Evolutionary conservation across 2,888 invertebrate genomes (phyloP).

Genomic region (Acleris holmiana): DNA sequence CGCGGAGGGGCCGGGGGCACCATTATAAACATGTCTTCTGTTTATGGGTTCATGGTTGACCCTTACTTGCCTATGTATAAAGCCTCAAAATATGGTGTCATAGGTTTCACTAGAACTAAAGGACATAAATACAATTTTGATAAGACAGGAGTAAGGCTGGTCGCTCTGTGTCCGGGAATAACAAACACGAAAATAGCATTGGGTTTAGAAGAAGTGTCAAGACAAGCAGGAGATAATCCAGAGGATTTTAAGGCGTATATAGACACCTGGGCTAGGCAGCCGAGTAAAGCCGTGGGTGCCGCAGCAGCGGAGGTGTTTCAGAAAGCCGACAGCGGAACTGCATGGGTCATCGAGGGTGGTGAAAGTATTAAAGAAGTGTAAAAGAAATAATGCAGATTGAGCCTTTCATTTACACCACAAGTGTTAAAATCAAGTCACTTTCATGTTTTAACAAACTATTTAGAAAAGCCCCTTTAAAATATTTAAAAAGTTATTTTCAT

Average conservation of each 20-base stretch:
- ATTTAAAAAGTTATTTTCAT: too few relatives aligned
- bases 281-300: conserved; percentile 40
- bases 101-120: conserved; percentile 73
- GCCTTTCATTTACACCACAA: too few relatives aligned
- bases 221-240: conserved; percentile 2
- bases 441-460: too few relatives aligned
- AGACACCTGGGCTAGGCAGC: conserved; percentile 45
- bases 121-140: conserved; percentile 65
- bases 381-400: neutral
- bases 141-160: conserved; percentile 70
- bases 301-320: conserved; percentile 41
- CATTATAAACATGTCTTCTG: conserved; percentile 84
- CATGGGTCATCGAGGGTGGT: conserved; percentile 68
- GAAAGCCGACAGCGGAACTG: conserved; percentile 67
- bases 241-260: conserved; percentile 36
- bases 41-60: conserved; percentile 76
- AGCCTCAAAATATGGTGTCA: conserved; percentile 80
- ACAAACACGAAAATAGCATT: conserved; percentile 62
- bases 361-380: conserved; percentile 55
- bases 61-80: conserved; percentile 78
- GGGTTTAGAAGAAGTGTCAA: conserved; percentile 4
- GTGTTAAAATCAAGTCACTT: too few relatives aligned
- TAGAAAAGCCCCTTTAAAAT: too few relatives aligned
- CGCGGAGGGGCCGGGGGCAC: conserved; percentile 79
- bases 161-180: conserved; percentile 77